Percentiles rank a stretch among this genome's conserved stretches.
phyloP scores from a whole-genome alignment of 2,113 vertebrate genomes.

The Psephotus haematonotus region DNA sequence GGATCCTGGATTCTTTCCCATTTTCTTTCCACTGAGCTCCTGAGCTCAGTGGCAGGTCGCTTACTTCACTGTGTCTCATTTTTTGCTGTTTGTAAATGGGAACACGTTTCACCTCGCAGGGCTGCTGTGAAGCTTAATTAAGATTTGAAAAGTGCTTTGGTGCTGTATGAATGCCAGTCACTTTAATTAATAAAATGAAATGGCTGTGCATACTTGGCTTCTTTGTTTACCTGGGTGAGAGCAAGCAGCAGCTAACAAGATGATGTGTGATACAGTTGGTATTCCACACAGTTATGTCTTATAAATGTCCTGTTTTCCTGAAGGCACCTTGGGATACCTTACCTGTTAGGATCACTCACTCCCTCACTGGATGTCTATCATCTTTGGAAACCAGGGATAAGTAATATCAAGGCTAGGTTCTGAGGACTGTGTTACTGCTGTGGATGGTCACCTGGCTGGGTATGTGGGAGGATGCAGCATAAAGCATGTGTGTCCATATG shows the following conservation, averaged over 20 bases:
- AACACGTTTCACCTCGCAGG: conserved; percentile 32
- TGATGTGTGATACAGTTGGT: background rate
- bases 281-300: background rate
- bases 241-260: background rate
- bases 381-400: background rate
- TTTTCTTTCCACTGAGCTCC: background rate
- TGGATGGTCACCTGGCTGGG: background rate
- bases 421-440: background rate
- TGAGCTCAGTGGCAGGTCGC: background rate
- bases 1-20: background rate
- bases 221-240: conserved; percentile 29
- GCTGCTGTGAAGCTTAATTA: conserved; percentile 58
- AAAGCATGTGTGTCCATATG: background rate
- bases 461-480: background rate
- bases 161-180: conserved; percentile 53
- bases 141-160: conserved; percentile 55
- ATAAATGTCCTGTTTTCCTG: background rate
- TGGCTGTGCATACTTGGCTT: background rate
- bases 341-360: fast-evolving
- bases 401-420: background rate
- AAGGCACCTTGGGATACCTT: background rate
- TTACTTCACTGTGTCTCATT: conserved; percentile 12
- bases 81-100: conserved; percentile 54
- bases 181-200: conserved; percentile 64
- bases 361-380: background rate